Conservation (phyloP, 2,113 vertebrate species). For the Grallaria varia region DNA sequence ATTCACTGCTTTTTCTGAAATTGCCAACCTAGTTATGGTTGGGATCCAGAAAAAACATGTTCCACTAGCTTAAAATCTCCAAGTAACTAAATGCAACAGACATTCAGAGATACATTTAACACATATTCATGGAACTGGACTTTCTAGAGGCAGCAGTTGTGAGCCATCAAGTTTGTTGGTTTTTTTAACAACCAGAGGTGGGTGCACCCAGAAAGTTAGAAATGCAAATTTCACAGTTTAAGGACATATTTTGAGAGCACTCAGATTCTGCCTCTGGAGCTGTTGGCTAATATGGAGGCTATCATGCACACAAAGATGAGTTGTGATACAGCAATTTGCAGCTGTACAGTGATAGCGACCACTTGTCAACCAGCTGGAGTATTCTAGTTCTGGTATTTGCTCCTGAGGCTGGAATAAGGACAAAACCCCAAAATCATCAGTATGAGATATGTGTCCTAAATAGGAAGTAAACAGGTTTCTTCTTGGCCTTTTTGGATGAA, state of each 20-base stretch:
- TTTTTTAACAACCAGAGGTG: background rate
- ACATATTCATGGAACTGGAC: background rate
- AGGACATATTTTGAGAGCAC: background rate
- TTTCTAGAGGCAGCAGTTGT: background rate
- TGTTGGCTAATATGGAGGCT: background rate
- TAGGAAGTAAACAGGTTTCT: background rate
- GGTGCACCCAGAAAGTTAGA: background rate
- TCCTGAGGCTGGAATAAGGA: background rate
- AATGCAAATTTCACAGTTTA: background rate
- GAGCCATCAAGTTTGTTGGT: rapidly evolving
- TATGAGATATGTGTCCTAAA: background rate
- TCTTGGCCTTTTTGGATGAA: background rate
- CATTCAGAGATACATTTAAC: background rate
- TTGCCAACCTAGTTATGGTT: background rate
- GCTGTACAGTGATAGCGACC: background rate
- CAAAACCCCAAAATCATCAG: background rate
- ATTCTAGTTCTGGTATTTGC: background rate
- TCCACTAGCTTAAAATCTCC: background rate
- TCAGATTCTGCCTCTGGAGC: background rate
- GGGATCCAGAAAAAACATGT: background rate
- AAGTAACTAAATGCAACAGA: background rate
- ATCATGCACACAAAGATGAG: background rate
- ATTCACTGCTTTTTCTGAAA: background rate
- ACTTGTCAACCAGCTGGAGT: background rate
- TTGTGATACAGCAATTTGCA: background rate